Evolutionary conservation across 92 coral and sea anemone species (phyloP), one percentile per base, ranked within the genome.

Genomic region (Ricordea florida): DNA sequence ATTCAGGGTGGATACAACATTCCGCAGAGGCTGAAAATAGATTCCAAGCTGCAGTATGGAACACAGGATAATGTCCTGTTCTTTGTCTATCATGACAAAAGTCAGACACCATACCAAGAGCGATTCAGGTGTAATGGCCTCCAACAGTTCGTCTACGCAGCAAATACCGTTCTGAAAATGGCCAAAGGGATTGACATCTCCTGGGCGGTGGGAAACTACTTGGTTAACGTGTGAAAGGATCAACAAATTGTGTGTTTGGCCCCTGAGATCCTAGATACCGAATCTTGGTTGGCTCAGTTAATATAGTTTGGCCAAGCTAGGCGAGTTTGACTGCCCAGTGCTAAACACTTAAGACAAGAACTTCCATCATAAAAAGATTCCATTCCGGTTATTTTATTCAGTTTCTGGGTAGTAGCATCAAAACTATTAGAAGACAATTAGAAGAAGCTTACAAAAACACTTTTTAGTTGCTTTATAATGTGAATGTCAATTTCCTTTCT

Each of bases 31-130:
- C 80, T 72, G 32, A 43, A 0, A 17, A 58, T 72, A 58, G 72
- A 58, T 72, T 72, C 80, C 26, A 72, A 21, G 13, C 56, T 72
- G 37, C 80, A 72, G 31, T 52, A 72, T 58, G 80, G 80, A 7
- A 72, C 47, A 4, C 80, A 72, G 30, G 79, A 48, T 9, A 66
- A 67, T 49, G 65, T 67, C 1, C 42, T 67, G 11, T 67, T 67
- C 65, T 67, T 67, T 47, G 80, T 72, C 13, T 42, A 24, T 23
- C 80, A 72, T 42, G 80, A 72, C 72, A 72, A 58, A 21, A 15
- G 22, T 24, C 80, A 72, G 43, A 72, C 46, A 42, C 80, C 80
- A 11, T 72, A 21, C 66, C 77, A 65, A 32, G 58, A 65, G 44
- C 72, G 57, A 32, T 65, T 65, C 42, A 17, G 72, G 14, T 30